Evolutionary conservation across 2,113 vertebrate species (phyloP).

Genomic region (Melanocharis versteri): DNA sequence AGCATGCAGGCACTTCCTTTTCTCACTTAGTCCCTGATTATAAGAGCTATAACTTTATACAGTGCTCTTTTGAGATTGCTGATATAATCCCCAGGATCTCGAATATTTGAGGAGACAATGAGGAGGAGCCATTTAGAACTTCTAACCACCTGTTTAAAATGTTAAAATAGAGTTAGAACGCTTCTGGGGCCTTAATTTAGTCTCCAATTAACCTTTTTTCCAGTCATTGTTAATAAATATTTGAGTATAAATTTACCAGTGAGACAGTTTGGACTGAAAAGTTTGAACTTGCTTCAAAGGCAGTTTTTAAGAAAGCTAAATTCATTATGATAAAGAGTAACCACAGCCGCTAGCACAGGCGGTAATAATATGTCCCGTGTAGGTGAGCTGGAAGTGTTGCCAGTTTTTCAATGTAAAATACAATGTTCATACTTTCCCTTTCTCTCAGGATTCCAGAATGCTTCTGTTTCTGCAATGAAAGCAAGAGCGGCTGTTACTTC

Average conservation of each 20-base stretch:
- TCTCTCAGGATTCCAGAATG: neutral
- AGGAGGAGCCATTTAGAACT: neutral
- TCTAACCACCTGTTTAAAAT: conserved; percentile 2
- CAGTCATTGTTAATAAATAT: conserved; percentile 14
- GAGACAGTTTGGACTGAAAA: neutral
- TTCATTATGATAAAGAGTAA: neutral
- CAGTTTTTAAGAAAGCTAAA: neutral
- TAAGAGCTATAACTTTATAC: neutral
- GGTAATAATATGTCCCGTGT: neutral
- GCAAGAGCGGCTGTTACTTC: neutral
- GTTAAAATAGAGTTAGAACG: neutral
- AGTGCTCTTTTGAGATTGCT: neutral
- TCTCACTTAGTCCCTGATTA: neutral
- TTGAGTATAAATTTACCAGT: neutral
- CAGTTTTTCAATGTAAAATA: conserved; percentile 13
- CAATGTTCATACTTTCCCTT: neutral
- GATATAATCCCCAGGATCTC: neutral
- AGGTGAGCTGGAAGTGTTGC: neutral
- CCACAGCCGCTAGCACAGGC: neutral
- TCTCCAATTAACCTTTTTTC: conserved; percentile 32
- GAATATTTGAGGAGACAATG: neutral
- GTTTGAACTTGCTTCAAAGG: neutral
- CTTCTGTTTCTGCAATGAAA: conserved; percentile 45
- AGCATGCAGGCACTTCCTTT: neutral
- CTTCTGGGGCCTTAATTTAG: neutral